These are phyloP conservation scores for Pristionchus pacificus DNA, from an alignment of 1,140 invertebrate species.

Conservation along the genomic window DNA sequence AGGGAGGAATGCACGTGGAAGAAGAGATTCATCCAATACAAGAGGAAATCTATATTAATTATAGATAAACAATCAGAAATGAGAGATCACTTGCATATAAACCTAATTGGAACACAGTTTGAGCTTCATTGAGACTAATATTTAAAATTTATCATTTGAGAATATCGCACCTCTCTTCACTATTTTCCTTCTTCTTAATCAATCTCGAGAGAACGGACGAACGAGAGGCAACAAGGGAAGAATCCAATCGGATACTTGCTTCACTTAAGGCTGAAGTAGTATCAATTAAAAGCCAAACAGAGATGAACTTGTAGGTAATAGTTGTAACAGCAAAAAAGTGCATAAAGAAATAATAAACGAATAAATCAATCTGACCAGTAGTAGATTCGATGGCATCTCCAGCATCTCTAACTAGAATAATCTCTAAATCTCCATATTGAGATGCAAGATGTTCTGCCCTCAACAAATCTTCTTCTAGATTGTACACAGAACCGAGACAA, in stretches of 20 bases:
- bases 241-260: neutral
- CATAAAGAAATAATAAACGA: neutral
- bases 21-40: conserved; percentile 10
- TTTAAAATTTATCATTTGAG: conserved; percentile 12
- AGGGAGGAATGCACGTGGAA: conserved; percentile 16
- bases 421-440: neutral
- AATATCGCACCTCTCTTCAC: neutral
- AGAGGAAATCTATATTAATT: conserved; percentile 6
- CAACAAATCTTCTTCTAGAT: neutral
- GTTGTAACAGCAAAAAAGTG: neutral
- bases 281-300: no score
- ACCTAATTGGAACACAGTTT: neutral
- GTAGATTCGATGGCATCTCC: neutral
- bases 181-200: neutral
- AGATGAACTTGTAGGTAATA: no score
- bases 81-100: neutral
- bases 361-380: neutral
- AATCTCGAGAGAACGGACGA: neutral
- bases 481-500: neutral
- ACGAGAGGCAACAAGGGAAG: neutral
- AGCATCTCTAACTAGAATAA: neutral
- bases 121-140: conserved; percentile 21
- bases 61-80: conserved; percentile 3
- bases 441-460: neutral
- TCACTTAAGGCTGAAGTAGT: neutral